Evolutionary conservation across 2,888 invertebrate species (phyloP).

Genomic region (Platynereis dumerilii): DNA sequence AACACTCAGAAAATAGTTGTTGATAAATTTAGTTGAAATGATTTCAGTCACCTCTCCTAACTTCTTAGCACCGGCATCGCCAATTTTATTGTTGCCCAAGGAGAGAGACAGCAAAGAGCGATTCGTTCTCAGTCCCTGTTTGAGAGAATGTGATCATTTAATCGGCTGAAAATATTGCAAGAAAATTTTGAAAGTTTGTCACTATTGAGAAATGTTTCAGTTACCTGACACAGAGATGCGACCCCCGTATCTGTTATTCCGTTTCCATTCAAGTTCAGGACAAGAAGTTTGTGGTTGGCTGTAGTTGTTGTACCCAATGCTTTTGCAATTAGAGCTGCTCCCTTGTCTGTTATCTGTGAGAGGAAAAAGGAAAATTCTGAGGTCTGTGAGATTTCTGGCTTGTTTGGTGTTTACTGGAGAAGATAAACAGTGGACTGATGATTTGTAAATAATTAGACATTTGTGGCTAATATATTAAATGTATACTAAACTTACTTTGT

Average conservation of each 20-base stretch:
- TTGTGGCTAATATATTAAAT: too few relatives aligned
- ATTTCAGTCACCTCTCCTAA: constrained; percentile 59
- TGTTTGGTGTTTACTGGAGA: too few relatives aligned
- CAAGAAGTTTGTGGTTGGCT: constrained; percentile 56
- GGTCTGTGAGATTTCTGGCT: too few relatives aligned
- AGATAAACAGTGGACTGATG: too few relatives aligned
- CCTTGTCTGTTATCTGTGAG: constrained; percentile 50
- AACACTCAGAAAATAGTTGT: too few relatives aligned
- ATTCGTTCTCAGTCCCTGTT: constrained; percentile 59
- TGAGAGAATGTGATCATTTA: too few relatives aligned
- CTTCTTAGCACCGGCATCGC: constrained; percentile 54
- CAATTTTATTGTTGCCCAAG: constrained; percentile 57
- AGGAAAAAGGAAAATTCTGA: too few relatives aligned
- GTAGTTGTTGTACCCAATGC: constrained; percentile 51
- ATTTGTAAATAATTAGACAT: too few relatives aligned
- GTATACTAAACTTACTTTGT: constrained; percentile 31
- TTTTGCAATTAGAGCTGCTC: constrained; percentile 51
- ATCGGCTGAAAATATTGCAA: too few relatives aligned
- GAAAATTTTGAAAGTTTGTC: too few relatives aligned
- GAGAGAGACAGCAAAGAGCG: constrained; percentile 57
- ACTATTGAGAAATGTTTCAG: too few relatives aligned
- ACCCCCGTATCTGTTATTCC: constrained; percentile 55
- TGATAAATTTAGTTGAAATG: too few relatives aligned
- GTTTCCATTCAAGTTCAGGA: constrained; percentile 60
- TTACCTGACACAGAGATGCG: constrained; percentile 54